Evolutionary conservation across 2,888 invertebrate genomes (phyloP), one percentile per base, ranked within the genome.

Genomic region (Zaprionus obscuricornis): DNA sequence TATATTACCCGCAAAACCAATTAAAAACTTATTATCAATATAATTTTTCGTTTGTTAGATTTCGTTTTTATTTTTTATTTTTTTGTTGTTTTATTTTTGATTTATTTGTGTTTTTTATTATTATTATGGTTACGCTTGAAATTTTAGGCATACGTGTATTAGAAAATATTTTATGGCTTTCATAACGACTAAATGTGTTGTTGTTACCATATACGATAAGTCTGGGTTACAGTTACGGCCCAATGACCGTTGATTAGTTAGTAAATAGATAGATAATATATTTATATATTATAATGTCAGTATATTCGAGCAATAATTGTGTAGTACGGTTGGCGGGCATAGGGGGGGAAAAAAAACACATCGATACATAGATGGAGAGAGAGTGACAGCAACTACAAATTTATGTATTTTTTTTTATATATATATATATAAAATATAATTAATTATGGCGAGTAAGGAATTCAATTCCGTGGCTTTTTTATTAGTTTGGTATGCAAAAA

Each of bases 401-500:
- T 20, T 18, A 14, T 16, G 22, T 16, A 37, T 37, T 26, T 37
- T 20, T 49, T 43, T 51, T 10, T 29, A n/a, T n/a, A n/a, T n/a
- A n/a, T n/a, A n/a, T 36, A 18, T 33, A 34, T 64, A 31, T 64
- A 34, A 33, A 26, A 27, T 11, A 17, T 33, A 59, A 51, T n/a
- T n/a, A n/a, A n/a, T 58, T 73, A 73, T 79, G 66, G 81, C 64
- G 73, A 69, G 69, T 73, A 27, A 40, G 70, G 78, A 81, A 78
- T 85, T 66, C 3, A 26, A 78, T 85, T 78, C 78, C 78, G 49
- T 52, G 50, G 66, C 77, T 81, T 85, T 59, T 85, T 83, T 79
- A 85, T 79, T 79, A 79, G 86, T 79, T 85, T 83, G 73, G 74
- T 76, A 73, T 75, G 71, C 71, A 66, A 65, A 49, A 55, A 74